Evolutionary conservation across 2,797 vertebrate genomes (phyloP), one percentile per base, ranked within the genome.

Genomic region (Numenius phaeopus): DNA sequence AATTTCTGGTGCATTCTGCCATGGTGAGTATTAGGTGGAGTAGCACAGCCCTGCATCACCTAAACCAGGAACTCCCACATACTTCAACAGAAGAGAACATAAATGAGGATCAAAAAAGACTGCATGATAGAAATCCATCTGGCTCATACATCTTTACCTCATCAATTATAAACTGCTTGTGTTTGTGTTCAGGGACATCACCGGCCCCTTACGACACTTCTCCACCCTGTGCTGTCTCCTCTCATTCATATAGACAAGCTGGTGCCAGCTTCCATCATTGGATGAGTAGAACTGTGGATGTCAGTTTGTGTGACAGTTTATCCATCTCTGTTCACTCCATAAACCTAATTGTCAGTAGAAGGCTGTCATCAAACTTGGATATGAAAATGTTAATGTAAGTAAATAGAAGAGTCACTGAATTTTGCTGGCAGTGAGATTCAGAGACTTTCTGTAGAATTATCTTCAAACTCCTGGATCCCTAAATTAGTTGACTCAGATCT

Each of bases 231-330:
- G 17, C 85, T 95, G 93, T 86, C 96, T 86, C 61, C 30, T 91
- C 73, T 91, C 58, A 55, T 95, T 94, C 46, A 37, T 29, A 27
- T 1, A 58, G 90, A 89, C 26, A 79, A 87, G 73, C 44, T 76
- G 66, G 50, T 97, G 95, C 92, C 92, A 95, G 73, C 71, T 94
- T 88, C 82, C 47, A 32, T 94, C 67, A 46, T 34, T 5, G 8
- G 13, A 78, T 58, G 65, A 96, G 65, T 75, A 78, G 70, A 88
- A 44, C 47, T 39, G 58, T n/a, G 64, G 22, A 55, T 93, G 85
- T 82, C 93, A 95, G 58, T 49, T 84, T 79, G 50, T 80, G 70
- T 91, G 93, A 91, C 77, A 82, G 72, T 93, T 95, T 55, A 91
- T 95, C 91, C 80, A 40, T 95, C 80, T 90, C 55, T 22, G 22